Base-by-base conservation (phyloP, 2,888 invertebrate genomes). In the Temnothorax unifasciatus region DNA sequence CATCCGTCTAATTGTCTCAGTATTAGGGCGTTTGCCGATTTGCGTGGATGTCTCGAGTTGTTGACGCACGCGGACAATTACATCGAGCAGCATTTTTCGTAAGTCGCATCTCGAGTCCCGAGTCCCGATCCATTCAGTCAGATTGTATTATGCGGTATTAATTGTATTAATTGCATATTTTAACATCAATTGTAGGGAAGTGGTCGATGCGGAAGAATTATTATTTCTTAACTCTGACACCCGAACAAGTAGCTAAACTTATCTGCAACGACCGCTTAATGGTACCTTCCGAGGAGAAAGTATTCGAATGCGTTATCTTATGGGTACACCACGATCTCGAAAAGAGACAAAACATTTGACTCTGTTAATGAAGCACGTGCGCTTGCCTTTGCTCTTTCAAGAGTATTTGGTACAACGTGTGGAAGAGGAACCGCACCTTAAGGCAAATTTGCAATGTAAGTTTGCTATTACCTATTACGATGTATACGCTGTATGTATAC, bases 1-100 rank as follows among this genome's bases (percentile, higher is more conserved):
- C 97, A 98, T 95, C 98, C 99, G 1, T 98, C 98, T 90, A 99
- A 99, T 96, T 99, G 99, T 95, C 96, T 99, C 90, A 99, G 99
- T 86, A 99, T 99, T 93, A 96, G 98, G 90, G 98, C 98, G 86
- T 99, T 99, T 96, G 99, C 99, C 79, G 99, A 99, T 95, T 96
- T 99, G 91, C 99, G 99, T 95, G 98, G 98, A 41, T 99, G 99
- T 95, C 95, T 97, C 68, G 99, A 99, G 92, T 96, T 99, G 52
- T 95, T 97, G 69, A 96, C 96, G 83, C 97, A 97, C 95, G 98
- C 99, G 13, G 97, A 97, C 92, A 96, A 97, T 82, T 99, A 98
- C 95, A 97, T 98, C 81, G 98, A 99, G 95, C 97, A 97, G 93
- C 98, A 99, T 96, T 98, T 98, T 95, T 97, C 97, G 96, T 98